Percentiles rank a stretch among this genome's conserved stretches.
phyloP scores from a whole-genome alignment of 2,888 invertebrate genomes.

The Parnassius glacialis region DNA sequence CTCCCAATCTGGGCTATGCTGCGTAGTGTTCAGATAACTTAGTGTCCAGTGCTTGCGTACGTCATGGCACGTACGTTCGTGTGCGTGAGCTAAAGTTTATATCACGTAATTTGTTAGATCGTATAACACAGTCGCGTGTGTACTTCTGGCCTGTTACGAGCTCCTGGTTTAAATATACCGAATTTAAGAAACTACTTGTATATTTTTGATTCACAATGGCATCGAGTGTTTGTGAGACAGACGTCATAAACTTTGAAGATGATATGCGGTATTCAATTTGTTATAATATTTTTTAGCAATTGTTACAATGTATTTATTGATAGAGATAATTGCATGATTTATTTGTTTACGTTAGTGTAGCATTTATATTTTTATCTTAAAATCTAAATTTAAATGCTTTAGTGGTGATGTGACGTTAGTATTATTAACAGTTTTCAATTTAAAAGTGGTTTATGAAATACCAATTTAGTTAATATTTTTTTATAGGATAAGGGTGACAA shows the following conservation, averaged over 20 bases:
- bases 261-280: constrained; percentile 11
- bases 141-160: constrained; percentile 6
- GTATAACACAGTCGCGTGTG: constrained; percentile 4
- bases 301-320: background rate
- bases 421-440: too few relatives aligned
- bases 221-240: constrained; percentile 6
- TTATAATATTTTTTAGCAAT: background rate
- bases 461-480: too few relatives aligned
- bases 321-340: background rate
- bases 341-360: too few relatives aligned
- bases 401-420: too few relatives aligned
- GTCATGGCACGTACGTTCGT: constrained; percentile 5
- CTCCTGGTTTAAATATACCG: constrained; percentile 3
- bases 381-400: too few relatives aligned
- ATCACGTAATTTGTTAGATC: constrained; percentile 2
- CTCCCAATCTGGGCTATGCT: constrained; percentile 17
- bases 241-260: background rate
- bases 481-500: too few relatives aligned
- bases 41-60: constrained; percentile 9
- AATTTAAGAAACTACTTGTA: background rate
- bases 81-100: constrained; percentile 2
- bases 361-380: background rate
- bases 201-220: constrained; percentile 1
- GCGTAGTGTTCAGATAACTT: constrained; percentile 20
- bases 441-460: too few relatives aligned